Evolutionary conservation across 92 coral and sea anemone genomes (phyloP).

Genomic region (Epizoanthus fatuus): DNA sequence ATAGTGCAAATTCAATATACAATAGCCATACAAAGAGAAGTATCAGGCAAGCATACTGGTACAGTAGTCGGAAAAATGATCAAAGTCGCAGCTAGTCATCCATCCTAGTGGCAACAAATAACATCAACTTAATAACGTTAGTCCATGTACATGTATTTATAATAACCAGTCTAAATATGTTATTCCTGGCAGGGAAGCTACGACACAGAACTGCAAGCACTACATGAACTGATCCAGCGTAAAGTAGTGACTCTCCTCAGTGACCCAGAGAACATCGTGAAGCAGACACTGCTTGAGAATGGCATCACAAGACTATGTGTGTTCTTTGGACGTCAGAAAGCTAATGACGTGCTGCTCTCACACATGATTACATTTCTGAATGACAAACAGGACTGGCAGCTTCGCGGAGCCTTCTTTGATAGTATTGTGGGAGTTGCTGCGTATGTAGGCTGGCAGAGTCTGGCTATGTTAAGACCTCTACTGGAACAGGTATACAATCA

Average conservation of each 20-base stretch:
- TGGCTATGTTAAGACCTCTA: slow-evolving; percentile 95
- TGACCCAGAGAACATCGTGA: slow-evolving; percentile 96
- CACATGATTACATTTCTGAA: slow-evolving; percentile 98
- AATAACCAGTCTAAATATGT: no score
- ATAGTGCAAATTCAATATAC: no score
- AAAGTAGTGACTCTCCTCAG: slow-evolving; percentile 97
- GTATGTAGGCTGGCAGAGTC: slow-evolving; percentile 99
- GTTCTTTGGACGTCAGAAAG: slow-evolving; percentile 98
- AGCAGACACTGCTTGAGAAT: slow-evolving; percentile 94
- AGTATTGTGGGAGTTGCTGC: slow-evolving; percentile 99
- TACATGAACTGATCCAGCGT: slow-evolving; percentile 94
- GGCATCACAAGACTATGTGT: slow-evolving; percentile 97
- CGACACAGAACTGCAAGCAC: slow-evolving; percentile 95
- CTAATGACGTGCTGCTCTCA: slow-evolving; percentile 93
- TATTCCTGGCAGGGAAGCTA: slow-evolving; percentile 82
- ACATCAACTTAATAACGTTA: no score
- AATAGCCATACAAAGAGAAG: no score
- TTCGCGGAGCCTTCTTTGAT: slow-evolving; percentile 96
- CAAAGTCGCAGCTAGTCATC: no score
- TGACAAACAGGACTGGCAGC: slow-evolving; percentile 98
- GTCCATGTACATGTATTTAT: no score
- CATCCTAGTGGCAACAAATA: no score
- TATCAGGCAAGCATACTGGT: no score
- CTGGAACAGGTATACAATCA: slow-evolving; percentile 83
- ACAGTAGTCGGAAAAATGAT: no score